These are phyloP conservation scores for Wasmannia auropunctata DNA, from an alignment of 1,140 invertebrate genomes.

Conservation along the genomic window DNA sequence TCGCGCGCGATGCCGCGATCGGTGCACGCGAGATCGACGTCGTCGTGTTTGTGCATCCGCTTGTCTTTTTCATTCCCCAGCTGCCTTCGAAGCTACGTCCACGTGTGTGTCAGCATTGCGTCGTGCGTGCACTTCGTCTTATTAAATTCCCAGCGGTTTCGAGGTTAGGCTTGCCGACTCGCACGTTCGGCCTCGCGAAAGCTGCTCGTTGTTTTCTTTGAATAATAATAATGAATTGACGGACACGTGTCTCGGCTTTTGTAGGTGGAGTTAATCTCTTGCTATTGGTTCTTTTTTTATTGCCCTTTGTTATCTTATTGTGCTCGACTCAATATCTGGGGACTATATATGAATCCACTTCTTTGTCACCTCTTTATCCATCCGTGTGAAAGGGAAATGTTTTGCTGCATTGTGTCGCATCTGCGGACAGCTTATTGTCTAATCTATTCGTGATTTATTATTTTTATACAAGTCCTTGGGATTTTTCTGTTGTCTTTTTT, in stretches of 20 bases:
- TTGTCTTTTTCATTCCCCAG: neutral
- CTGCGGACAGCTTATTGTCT: neutral
- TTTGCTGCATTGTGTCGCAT: neutral
- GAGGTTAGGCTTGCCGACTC: constrained; percentile 14
- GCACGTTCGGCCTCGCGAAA: neutral
- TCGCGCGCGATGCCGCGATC: neutral
- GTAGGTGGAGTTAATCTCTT: neutral
- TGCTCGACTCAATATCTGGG: neutral
- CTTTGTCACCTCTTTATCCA: neutral
- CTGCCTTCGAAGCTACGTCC: neutral
- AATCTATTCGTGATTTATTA: neutral
- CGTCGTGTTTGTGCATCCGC: neutral
- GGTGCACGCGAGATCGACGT: neutral
- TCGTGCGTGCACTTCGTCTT: neutral
- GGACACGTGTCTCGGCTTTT: neutral
- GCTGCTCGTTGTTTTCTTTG: neutral
- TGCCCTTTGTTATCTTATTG: neutral
- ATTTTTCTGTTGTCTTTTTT: neutral
- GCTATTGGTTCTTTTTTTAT: neutral
- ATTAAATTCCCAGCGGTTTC: neutral
- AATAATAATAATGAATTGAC: neutral
- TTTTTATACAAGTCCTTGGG: neutral
- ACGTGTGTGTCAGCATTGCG: neutral
- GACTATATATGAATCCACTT: neutral
- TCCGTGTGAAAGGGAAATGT: neutral